These are phyloP conservation scores for Eulemur rubriventer DNA, from an alignment of 2,797 vertebrate genomes.

Conservation along the genomic window DNA sequence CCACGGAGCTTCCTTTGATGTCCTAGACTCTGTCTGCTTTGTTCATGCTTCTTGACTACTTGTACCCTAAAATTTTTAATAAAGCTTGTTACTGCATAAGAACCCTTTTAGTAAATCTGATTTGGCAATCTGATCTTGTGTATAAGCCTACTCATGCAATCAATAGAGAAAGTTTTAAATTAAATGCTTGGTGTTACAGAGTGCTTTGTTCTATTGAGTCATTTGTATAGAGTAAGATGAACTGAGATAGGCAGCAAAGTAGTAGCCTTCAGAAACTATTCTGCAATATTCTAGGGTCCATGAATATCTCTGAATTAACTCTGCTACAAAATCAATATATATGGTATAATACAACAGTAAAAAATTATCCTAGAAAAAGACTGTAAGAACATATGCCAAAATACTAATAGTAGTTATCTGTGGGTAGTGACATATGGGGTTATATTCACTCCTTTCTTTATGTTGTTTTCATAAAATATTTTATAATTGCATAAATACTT, in stretches of 20 bases:
- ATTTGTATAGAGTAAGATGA: background rate
- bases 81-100: background rate
- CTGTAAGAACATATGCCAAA: conserved; percentile 21
- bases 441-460: conserved; percentile 18
- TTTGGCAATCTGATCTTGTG: background rate
- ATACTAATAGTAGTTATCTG: background rate
- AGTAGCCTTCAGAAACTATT: background rate
- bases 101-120: background rate
- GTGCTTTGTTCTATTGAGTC: background rate
- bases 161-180: background rate
- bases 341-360: background rate
- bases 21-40: background rate
- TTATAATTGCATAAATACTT: conserved; percentile 47
- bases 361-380: conserved; percentile 40
- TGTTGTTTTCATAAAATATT: conserved; percentile 63
- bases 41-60: background rate
- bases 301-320: conserved; percentile 4
- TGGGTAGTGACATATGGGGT: conserved; percentile 8
- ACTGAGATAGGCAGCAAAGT: background rate
- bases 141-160: background rate
- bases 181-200: background rate
- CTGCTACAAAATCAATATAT: background rate
- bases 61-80: background rate
- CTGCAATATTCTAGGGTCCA: background rate
- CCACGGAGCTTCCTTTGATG: background rate